Evolutionary conservation across 2,797 vertebrate species (phyloP), one percentile per base, ranked within the genome.

Genomic region (Menidia menidia): DNA sequence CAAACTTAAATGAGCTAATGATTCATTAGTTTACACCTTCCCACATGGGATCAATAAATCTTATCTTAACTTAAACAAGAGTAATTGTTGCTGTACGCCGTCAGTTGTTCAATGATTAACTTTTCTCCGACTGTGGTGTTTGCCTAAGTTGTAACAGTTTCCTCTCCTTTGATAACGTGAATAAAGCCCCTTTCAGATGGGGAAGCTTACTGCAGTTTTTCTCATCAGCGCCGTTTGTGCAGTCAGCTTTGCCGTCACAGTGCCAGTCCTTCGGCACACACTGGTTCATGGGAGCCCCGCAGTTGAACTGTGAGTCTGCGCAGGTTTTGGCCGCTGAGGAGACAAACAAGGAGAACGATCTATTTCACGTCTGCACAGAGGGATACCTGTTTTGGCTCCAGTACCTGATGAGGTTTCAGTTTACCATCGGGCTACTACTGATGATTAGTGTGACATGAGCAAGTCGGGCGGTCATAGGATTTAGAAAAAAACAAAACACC

Each of bases 221-320:
- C 84, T 98, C 97, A 0, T 98, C 97, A 0, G 93, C 92, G 1
- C 92, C 93, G 0, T 96, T 96, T 50, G 85, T 75, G 6, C 97
- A 98, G 84, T 98, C 95, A 0, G 10, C 15, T 50, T 89, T 91
- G 3, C 92, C 92, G 0, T 98, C 95, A 25, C 97, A 98, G 33
- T 84, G 92, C 96, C 96, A 97, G 47, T 41, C 52, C 4, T 0
- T 13, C 0, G 95, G 69, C 14, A 98, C 85, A 19, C 97, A 98
- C 72, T 93, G 91, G 71, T 92, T 92, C 52, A 86, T 18, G 0
- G 86, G 92, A 0, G 78, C 90, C 0, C 95, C 94, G 4, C 97
- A 98, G 83, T 79, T 93, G 75, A 93, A 96, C 67, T 97, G 89
- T 0, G 39, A 57, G 0, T 60, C 4, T 14, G 1, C 76, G 71